phyloP scores from a whole-genome alignment of 2,888 invertebrate species.

The Mellilla xanthometata region DNA sequence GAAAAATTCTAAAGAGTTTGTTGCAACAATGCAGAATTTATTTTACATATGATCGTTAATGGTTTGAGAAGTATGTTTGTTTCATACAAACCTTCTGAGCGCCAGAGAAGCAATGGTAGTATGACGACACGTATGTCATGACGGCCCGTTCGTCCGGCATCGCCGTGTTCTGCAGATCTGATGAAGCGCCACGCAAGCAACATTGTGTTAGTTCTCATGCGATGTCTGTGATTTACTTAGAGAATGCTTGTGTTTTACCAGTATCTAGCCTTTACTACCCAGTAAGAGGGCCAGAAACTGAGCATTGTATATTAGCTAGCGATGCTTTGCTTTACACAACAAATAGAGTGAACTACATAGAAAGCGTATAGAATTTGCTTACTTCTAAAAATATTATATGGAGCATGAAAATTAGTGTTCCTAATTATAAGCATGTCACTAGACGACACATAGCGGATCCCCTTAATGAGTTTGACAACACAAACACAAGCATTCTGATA shows the following conservation, averaged over 20 bases:
- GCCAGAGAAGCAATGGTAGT: constrained; percentile 99
- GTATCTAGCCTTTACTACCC: constrained; percentile 2
- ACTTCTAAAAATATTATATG: constrained; percentile 34
- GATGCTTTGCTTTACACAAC: constrained; percentile 17
- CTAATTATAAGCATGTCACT: constrained; percentile 31
- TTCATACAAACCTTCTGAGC: constrained; percentile 96
- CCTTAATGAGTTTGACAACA: constrained; percentile 25
- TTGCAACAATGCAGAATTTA: constrained; percentile 29
- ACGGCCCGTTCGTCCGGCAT: constrained; percentile 99
- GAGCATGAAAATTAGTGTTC: constrained; percentile 38
- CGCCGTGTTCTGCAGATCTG: constrained; percentile 98
- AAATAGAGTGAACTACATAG: constrained; percentile 19
- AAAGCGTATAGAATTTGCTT: constrained; percentile 29
- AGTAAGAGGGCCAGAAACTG: constrained; percentile 8
- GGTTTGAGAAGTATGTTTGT: constrained; percentile 27
- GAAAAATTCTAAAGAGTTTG: constrained; percentile 7
- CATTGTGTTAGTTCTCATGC: constrained; percentile 75
- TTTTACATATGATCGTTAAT: constrained; percentile 39
- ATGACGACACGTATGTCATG: constrained; percentile 99
- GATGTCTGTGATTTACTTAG: constrained; percentile 45
- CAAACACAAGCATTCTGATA: constrained; percentile 51
- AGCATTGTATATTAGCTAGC: constrained; percentile 13
- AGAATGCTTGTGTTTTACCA: constrained; percentile 48
- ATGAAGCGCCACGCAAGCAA: constrained; percentile 77
- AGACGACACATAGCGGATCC: constrained; percentile 23